phyloP scores from a whole-genome alignment of 1,140 invertebrate genomes.

The Hormaphis cornu region DNA sequence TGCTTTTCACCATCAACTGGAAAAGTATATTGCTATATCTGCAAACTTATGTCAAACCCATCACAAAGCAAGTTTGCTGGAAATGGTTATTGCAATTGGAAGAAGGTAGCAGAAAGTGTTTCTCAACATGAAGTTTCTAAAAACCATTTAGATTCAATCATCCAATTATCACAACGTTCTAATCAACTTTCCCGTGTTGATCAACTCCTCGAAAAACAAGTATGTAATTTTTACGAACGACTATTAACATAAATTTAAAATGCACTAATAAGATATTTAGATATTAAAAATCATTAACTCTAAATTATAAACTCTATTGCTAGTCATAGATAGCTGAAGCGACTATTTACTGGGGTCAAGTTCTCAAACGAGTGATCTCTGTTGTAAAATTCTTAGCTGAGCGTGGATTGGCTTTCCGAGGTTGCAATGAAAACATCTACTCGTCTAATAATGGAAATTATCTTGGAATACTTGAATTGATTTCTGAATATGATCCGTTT shows the following conservation, averaged over 20 bases:
- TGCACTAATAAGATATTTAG: not conserved
- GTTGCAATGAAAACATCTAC: not conserved
- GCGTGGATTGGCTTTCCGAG: conserved; percentile 5
- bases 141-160: conserved; percentile 28
- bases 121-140: conserved; percentile 34
- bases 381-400: not conserved
- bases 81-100: conserved; percentile 34
- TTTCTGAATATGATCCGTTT: conserved; percentile 41
- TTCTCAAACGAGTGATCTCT: not conserved
- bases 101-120: conserved; percentile 17
- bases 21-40: conserved; percentile 34
- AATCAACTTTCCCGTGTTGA: conserved; percentile 30
- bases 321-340: too few species aligned
- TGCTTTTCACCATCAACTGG: conserved; percentile 32
- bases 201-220: conserved; percentile 29
- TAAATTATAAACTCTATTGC: not conserved
- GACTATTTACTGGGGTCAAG: not conserved
- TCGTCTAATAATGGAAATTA: conserved; percentile 11
- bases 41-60: conserved; percentile 29
- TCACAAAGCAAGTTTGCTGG: conserved; percentile 22
- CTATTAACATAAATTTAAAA: not conserved
- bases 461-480: conserved; percentile 36
- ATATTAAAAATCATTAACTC: not conserved
- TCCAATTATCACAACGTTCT: conserved; percentile 16
- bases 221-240: not conserved